Evolutionary conservation across 2,797 vertebrate species (phyloP).

Genomic region (Ctenopoma multispine): DNA sequence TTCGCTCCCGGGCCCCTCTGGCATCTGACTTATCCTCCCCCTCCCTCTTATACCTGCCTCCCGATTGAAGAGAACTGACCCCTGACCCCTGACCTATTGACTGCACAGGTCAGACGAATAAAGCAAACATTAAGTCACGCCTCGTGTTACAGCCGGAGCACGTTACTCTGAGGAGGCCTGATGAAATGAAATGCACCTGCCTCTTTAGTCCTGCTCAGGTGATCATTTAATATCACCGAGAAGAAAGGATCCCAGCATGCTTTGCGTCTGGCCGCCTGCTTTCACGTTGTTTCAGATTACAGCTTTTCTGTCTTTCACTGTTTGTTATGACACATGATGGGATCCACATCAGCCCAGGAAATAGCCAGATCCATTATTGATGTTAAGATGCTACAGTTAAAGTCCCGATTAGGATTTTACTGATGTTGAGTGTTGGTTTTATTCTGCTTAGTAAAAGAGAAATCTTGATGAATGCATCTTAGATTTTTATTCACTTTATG

Average conservation of each 20-base stretch:
- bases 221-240: constrained; percentile 64
- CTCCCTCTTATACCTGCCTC: constrained; percentile 12
- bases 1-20: constrained; percentile 14
- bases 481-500: too few species aligned
- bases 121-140: constrained; percentile 55
- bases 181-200: constrained; percentile 70
- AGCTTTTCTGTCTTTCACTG: constrained; percentile 8
- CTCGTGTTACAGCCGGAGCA: constrained; percentile 25
- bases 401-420: too few species aligned
- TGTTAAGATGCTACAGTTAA: too few species aligned
- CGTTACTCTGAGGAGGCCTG: constrained; percentile 57
- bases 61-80: constrained; percentile 56
- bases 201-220: constrained; percentile 70
- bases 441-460: too few species aligned
- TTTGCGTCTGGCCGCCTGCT: constrained; percentile 32
- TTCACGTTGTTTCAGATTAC: constrained; percentile 52
- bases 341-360: too few species aligned
- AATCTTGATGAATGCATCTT: too few species aligned
- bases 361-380: too few species aligned
- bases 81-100: constrained; percentile 30
- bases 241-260: constrained; percentile 41
- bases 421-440: too few species aligned
- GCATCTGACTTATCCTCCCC: not conserved
- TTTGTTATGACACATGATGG: not conserved
- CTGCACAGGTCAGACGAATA: constrained; percentile 44